These are phyloP conservation scores for Ceyx erithaca DNA, from an alignment of 2,797 vertebrate species.

Conservation along the genomic window DNA sequence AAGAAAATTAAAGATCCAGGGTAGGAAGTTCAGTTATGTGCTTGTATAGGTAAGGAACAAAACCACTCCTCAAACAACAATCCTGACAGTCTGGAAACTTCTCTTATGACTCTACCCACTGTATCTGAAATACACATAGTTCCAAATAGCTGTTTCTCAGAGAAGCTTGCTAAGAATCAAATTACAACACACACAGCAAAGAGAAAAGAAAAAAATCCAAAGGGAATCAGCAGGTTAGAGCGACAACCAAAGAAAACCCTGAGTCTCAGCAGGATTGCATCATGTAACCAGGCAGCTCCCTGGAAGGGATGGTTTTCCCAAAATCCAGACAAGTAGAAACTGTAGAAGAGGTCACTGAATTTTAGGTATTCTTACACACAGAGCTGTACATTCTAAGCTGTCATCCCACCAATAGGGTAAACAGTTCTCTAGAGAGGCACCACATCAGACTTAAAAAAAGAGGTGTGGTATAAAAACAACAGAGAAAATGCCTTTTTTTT, in stretches of 20 bases:
- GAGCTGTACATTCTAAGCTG: background rate
- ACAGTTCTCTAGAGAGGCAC: background rate
- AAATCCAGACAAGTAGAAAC: background rate
- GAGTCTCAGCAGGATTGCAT: background rate
- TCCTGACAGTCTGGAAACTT: background rate
- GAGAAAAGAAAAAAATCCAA: background rate
- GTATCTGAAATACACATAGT: background rate
- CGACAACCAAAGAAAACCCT: background rate
- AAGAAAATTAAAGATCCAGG: background rate
- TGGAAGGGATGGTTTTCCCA: background rate
- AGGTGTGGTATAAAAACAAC: background rate
- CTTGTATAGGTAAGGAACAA: background rate
- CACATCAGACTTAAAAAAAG: background rate
- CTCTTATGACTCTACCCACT: background rate
- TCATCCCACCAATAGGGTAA: background rate
- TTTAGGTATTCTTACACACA: background rate
- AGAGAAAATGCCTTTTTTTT: background rate
- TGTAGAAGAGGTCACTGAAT: background rate
- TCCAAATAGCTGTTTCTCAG: background rate
- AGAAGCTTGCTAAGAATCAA: background rate
- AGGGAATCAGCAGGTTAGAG: background rate
- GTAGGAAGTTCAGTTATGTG: background rate
- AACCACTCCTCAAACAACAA: background rate
- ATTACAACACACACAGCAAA: rapidly evolving
- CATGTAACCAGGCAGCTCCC: background rate